These are phyloP conservation scores for Heliopora coerulea DNA, from an alignment of 92 coral and sea anemone species.

Conservation along the genomic window DNA sequence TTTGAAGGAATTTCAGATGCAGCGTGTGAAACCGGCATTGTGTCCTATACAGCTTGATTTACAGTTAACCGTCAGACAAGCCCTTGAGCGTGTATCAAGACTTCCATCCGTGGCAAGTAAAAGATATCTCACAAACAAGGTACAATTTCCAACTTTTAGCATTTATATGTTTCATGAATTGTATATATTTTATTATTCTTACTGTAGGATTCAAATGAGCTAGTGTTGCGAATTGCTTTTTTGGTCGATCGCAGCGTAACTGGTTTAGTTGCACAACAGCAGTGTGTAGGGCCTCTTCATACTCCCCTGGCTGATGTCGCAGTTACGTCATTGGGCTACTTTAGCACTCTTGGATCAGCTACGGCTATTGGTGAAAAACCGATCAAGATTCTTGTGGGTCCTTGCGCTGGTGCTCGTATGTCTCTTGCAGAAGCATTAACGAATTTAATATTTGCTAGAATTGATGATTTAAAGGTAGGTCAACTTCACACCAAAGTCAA, in stretches of 20 bases:
- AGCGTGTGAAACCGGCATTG: slow-evolving; percentile 53
- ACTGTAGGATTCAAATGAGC: neutral
- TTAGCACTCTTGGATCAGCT: slow-evolving; percentile 84
- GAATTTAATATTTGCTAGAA: slow-evolving; percentile 88
- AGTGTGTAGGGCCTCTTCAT: slow-evolving; percentile 96
- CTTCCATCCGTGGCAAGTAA: slow-evolving; percentile 97
- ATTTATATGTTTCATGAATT: slow-evolving; percentile 22
- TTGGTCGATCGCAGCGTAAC: slow-evolving; percentile 99
- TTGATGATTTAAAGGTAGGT: slow-evolving; percentile 84
- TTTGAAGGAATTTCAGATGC: slow-evolving; percentile 79
- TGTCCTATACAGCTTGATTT: slow-evolving; percentile 53
- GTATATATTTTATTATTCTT: slow-evolving; percentile 8
- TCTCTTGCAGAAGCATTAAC: slow-evolving; percentile 95
- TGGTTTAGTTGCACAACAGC: slow-evolving; percentile 96
- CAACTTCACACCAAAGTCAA: too few species aligned
- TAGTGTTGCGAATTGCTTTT: neutral
- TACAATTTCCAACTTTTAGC: neutral
- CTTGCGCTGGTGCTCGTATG: slow-evolving; percentile 90
- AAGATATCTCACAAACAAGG: slow-evolving; percentile 97
- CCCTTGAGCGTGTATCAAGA: slow-evolving; percentile 83
- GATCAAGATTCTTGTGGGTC: slow-evolving; percentile 81
- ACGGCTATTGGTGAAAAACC: slow-evolving; percentile 99
- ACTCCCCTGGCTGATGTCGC: slow-evolving; percentile 97
- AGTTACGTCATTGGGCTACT: slow-evolving; percentile 79
- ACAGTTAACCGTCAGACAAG: slow-evolving; percentile 69